Base-by-base conservation (phyloP, 2,113 vertebrate species). In the Polypterus senegalus region DNA sequence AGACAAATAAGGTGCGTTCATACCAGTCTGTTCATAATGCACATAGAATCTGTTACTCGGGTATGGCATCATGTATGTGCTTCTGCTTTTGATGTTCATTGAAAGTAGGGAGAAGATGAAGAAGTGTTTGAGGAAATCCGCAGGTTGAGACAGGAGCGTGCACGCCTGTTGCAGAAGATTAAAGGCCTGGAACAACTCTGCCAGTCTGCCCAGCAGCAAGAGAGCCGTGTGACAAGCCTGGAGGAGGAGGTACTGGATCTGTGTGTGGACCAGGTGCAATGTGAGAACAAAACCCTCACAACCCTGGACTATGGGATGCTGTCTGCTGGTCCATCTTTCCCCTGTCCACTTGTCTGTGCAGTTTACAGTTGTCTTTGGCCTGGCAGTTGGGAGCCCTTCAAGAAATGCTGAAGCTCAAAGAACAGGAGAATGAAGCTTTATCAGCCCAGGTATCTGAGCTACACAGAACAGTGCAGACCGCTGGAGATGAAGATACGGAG, bases 71-170 rank as follows among this genome's bases (percentile, higher is more conserved):
- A 27, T 27, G 27, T 27, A 1, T 27, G 27, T 27, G 27, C 27
- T 27, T 27, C 27, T 27, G 27, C 27, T 27, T 27, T 27, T 27
- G 27, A 5, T 54, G 11, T 54, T 54, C 11, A 10, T 54, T 55
- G 46, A 51, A 61, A 11, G 56, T 49, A 85, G 82, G 60, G 67
- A 68, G 91, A 94, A 54, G 92, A 97, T 27, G 83, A 74, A 49
- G 93, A 95, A 0, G 90, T 93, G 70, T 96, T 94, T 1, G 92
- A 96, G 72, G 93, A 97, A 77, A 94, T 97, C 0, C 83, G 89
- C 3, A 75, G 88, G 48, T 84, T 97, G 66, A 78, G 92, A 48
- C 84, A 92, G 70, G 93, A 97, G 73, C 74, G 87, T 67, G 91
- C 88, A 2, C 92, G 84, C 11, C 85, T 97, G 63, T 79, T 97